phyloP scores from a whole-genome alignment of 2,888 invertebrate species.

The Elegia similella region DNA sequence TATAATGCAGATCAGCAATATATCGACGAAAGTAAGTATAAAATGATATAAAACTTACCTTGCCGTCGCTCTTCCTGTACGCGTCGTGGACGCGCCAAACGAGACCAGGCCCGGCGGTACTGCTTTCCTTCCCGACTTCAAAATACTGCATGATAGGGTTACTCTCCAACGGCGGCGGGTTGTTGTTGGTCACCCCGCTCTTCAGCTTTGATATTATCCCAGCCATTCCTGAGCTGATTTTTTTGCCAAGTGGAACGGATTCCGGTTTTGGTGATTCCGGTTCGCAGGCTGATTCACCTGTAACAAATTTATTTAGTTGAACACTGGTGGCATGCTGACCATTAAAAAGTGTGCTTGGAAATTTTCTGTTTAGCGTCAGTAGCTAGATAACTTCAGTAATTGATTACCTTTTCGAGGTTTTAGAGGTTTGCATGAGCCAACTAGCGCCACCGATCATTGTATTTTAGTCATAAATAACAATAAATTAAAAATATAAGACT shows the following conservation, averaged over 20 bases:
- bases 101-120: constrained; percentile 92
- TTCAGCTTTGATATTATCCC: constrained; percentile 56
- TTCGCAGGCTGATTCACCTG: constrained; percentile 27
- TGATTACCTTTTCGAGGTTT: too few relatives aligned
- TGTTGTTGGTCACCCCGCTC: constrained; percentile 33
- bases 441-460: too few relatives aligned
- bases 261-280: constrained; percentile 34
- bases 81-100: constrained; percentile 97
- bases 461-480: too few relatives aligned
- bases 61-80: constrained; percentile 92
- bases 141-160: constrained; percentile 94
- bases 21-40: too few relatives aligned
- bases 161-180: constrained; percentile 73
- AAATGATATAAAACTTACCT: constrained; percentile 85
- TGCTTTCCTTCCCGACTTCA: constrained; percentile 91
- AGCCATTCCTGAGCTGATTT: constrained; percentile 44
- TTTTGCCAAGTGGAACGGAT: constrained; percentile 28
- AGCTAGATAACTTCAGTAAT: too few relatives aligned
- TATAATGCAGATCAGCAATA: too few relatives aligned
- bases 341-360: too few relatives aligned
- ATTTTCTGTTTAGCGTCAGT: too few relatives aligned
- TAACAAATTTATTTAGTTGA: neutral
- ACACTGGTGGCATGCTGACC: neutral
- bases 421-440: too few relatives aligned
- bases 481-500: too few relatives aligned